These are phyloP conservation scores for Ascidia mentula DNA, from an alignment of 23 tunicate genomes.

Conservation along the genomic window DNA sequence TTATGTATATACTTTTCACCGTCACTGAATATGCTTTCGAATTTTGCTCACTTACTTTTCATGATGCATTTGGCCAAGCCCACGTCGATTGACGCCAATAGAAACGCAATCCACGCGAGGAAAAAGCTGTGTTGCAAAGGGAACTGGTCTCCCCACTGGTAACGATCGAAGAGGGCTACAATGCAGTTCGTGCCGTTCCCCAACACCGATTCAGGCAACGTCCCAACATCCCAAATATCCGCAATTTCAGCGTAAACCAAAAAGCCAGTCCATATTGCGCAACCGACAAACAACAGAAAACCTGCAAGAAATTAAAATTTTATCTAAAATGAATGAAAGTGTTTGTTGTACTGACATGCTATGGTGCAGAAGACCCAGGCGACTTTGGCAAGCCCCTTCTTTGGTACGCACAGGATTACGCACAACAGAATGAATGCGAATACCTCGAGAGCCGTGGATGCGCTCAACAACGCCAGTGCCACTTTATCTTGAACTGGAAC, in stretches of 20 bases:
- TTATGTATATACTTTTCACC: background rate
- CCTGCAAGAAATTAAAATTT: background rate
- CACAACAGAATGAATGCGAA: background rate
- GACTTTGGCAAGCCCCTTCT: background rate
- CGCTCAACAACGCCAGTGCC: background rate
- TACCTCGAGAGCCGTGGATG: background rate
- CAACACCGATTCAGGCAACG: background rate
- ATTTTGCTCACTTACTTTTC: background rate
- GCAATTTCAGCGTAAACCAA: background rate
- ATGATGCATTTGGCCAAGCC: background rate
- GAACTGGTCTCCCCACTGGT: background rate
- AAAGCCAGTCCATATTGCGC: background rate
- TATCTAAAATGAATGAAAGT: background rate
- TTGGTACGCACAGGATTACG: background rate
- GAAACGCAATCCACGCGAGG: background rate
- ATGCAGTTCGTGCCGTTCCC: background rate
- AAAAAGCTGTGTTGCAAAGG: slow-evolving; percentile 4
- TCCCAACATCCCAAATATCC: background rate
- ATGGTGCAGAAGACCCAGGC: background rate
- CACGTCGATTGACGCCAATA: background rate
- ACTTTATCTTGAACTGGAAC: background rate
- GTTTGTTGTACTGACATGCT: background rate
- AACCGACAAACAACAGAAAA: background rate
- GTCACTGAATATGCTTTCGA: background rate
- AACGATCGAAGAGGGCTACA: background rate